Base-by-base conservation (phyloP, 2,888 invertebrate species). In the Blastobasis adustella region DNA sequence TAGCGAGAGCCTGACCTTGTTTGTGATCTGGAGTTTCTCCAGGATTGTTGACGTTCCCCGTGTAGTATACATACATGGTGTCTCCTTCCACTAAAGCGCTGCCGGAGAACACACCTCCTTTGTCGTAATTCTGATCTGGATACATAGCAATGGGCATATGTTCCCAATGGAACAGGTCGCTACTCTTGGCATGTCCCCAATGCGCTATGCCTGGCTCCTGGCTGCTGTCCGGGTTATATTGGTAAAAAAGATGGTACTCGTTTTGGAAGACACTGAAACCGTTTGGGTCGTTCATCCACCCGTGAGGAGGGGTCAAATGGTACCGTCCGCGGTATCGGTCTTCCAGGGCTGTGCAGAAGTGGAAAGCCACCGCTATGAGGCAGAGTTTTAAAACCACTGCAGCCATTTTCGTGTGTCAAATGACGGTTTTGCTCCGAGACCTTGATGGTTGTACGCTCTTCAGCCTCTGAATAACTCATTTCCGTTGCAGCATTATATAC, bases 281-380 rank as follows among this genome's bases (percentile, higher is more conserved):
- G 51, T 90, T 90, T 0, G 90, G 90, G 51, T 90, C 90, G 60
- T 90, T 90, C 73, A 90, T 86, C 90, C 90, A 90, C 45, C 88
- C 89, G 4, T 57, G 10, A 0, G 68, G 69, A 0, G 85, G 82
- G 4, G 75, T 70, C 37, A 81, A 57, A 49, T 88, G 88, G 53
- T 75, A 86, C 0, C 68, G 65, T 2, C 85, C 84, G 46, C 72
- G 72, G 47, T 65, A 83, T 0, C 65, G 61, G 8, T 66, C 64
- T 5, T 67, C 42, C 10, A 53, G 41, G 4, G 60, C 59, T 7
- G 54, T 55, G 10, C 61, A 64, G 10, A 4, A 40, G 2, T 8
- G 7, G 40, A 9, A 40, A 40, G 9, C 6, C 40, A 40, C 7
- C 7, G 40, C 40, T 40, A 40, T 42, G 6, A 42, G 42, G 42